Conservation (phyloP, 2,888 invertebrate genomes). For the Cataglyphis cursor region DNA sequence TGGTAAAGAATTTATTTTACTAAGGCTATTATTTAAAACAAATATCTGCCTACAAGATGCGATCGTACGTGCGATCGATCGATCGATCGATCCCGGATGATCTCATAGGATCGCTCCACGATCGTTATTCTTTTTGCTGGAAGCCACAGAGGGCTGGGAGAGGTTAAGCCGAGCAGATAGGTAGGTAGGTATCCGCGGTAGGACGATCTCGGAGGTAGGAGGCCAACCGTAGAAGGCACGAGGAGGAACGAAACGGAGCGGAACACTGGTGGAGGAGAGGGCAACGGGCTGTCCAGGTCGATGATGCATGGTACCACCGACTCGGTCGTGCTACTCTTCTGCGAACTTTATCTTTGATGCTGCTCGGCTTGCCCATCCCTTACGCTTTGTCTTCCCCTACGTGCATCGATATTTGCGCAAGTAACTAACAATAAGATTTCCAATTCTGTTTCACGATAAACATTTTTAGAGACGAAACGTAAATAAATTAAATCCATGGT, state of each 20-base stretch:
- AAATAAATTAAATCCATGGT: background rate
- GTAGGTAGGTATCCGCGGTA: constrained; percentile 61
- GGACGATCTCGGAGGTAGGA: constrained; percentile 66
- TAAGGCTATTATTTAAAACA: constrained; percentile 32
- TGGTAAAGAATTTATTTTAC: background rate
- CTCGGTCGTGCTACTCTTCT: constrained; percentile 78
- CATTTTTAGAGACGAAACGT: background rate
- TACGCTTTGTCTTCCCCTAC: background rate
- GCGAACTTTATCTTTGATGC: constrained; percentile 75
- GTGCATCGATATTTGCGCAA: constrained; percentile 14
- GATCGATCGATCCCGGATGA: constrained; percentile 44
- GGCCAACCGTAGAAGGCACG: constrained; percentile 65
- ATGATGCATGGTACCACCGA: constrained; percentile 83
- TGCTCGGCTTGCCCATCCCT: constrained; percentile 32
- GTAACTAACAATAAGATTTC: background rate
- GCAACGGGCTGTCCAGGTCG: constrained; percentile 79
- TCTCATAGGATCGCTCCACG: constrained; percentile 17
- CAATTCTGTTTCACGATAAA: constrained; percentile 1
- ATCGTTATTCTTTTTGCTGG: constrained; percentile 60
- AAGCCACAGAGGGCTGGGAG: constrained; percentile 57
- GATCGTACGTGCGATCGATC: constrained; percentile 42
- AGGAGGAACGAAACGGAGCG: constrained; percentile 64
- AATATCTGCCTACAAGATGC: constrained; percentile 17
- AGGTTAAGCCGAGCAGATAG: constrained; percentile 62
- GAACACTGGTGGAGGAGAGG: constrained; percentile 40